phyloP scores from a whole-genome alignment of 2,797 vertebrate species.

The Alosa sapidissima region DNA sequence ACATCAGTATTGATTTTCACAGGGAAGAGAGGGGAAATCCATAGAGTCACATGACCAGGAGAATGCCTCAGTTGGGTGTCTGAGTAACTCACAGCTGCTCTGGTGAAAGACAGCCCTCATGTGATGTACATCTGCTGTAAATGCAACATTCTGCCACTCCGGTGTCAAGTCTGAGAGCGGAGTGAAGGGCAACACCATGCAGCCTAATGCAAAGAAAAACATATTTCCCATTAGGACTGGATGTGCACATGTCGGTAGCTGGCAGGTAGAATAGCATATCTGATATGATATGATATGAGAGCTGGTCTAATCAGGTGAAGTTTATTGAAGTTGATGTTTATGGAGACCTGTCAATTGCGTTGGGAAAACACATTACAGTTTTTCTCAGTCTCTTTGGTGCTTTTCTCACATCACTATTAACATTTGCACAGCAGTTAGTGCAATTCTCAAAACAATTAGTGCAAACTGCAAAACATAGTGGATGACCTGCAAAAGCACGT shows the following conservation, averaged over 20 bases:
- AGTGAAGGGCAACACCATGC: not conserved
- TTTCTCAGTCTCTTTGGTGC: too few relatives aligned
- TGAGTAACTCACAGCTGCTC: not conserved
- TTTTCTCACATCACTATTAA: too few relatives aligned
- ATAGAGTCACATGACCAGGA: not conserved
- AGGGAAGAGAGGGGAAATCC: not conserved
- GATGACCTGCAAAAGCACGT: too few relatives aligned
- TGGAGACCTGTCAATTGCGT: too few relatives aligned
- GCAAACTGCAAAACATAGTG: too few relatives aligned
- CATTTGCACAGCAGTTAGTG: too few relatives aligned
- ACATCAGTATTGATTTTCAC: not conserved
- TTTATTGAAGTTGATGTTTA: not conserved
- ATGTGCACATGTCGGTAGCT: too few relatives aligned
- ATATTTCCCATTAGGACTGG: too few relatives aligned
- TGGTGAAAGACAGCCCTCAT: not conserved
- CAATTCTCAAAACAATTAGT: too few relatives aligned
- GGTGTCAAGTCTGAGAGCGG: not conserved
- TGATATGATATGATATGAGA: not conserved
- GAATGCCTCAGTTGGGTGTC: slow-evolving; percentile 9
- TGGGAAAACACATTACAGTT: too few relatives aligned
- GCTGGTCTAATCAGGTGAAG: not conserved
- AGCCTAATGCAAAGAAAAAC: too few relatives aligned
- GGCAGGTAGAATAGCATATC: too few relatives aligned
- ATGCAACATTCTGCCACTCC: slow-evolving; percentile 14
- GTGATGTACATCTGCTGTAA: not conserved